These are phyloP conservation scores for Cassiopea xamachana DNA, from an alignment of 30 jellyfish, hydroid and myxozoan species.

Conservation along the genomic window DNA sequence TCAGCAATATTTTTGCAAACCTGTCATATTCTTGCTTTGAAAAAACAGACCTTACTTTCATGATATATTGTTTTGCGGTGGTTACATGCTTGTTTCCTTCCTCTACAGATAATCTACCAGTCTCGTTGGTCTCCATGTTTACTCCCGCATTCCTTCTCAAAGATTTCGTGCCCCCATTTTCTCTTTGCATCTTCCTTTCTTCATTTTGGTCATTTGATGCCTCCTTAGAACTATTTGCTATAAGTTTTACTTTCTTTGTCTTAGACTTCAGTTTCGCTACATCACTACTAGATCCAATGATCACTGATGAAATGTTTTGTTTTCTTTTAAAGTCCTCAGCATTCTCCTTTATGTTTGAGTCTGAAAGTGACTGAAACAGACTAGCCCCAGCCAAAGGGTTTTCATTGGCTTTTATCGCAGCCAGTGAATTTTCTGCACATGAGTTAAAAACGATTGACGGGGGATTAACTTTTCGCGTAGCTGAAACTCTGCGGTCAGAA, in stretches of 20 bases:
- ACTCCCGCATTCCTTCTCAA: neutral
- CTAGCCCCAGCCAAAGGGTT: conserved; percentile 19
- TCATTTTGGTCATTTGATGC: neutral
- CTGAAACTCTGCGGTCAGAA: neutral
- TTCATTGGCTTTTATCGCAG: conserved; percentile 44
- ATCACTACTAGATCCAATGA: neutral
- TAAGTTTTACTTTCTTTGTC: conserved; percentile 13
- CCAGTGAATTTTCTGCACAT: conserved; percentile 54
- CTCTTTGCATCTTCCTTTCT: neutral
- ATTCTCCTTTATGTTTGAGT: neutral
- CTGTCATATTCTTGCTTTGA: conserved; percentile 34
- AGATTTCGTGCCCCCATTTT: neutral
- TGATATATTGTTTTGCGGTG: conserved; percentile 11
- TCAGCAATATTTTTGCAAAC: conserved; percentile 21
- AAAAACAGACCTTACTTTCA: neutral
- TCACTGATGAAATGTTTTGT: neutral
- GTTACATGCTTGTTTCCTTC: neutral
- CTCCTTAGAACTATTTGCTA: neutral
- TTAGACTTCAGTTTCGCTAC: neutral
- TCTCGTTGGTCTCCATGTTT: neutral
- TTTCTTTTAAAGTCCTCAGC: neutral
- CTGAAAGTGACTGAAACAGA: conserved; percentile 10
- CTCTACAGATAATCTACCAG: neutral
- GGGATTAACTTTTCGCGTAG: neutral
- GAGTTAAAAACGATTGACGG: conserved; percentile 19